A percentile compares a stretch with the other conserved stretches of the same genome.
Evolutionary conservation across 2,797 vertebrate species (phyloP).

Genomic region (Perodicticus potto): DNA sequence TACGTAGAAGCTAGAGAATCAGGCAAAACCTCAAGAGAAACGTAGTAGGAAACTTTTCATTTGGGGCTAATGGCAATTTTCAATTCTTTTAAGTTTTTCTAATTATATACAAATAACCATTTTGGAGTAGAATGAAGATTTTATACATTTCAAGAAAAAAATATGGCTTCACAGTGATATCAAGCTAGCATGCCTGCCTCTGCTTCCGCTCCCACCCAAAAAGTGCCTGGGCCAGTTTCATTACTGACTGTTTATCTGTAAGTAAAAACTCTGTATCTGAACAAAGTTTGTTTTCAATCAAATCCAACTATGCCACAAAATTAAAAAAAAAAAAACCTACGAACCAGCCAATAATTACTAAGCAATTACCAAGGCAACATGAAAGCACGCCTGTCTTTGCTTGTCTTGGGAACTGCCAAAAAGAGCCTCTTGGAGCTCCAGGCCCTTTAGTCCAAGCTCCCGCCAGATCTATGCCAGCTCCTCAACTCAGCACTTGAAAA

Average conservation of each 20-base stretch:
- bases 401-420: conserved; percentile 40
- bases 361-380: conserved; percentile 57
- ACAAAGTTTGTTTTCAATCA: conserved; percentile 68
- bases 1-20: background rate
- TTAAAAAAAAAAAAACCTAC: conserved; percentile 63
- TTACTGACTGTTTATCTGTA: conserved; percentile 7
- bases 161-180: background rate
- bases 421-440: background rate
- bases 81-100: background rate
- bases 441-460: background rate
- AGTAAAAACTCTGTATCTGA: conserved; percentile 50
- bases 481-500: background rate
- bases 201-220: background rate
- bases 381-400: conserved; percentile 58
- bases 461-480: conserved; percentile 8
- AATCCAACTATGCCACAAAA: conserved; percentile 65
- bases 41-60: background rate
- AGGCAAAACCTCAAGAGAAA: background rate
- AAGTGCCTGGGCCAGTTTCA: background rate
- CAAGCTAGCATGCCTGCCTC: background rate
- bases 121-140: background rate
- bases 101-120: background rate
- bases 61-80: background rate
- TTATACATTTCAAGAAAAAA: conserved; percentile 1
- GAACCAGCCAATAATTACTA: conserved; percentile 68